These are phyloP conservation scores for Azemiops feae DNA, from an alignment of 2,113 vertebrate genomes.

Conservation along the genomic window DNA sequence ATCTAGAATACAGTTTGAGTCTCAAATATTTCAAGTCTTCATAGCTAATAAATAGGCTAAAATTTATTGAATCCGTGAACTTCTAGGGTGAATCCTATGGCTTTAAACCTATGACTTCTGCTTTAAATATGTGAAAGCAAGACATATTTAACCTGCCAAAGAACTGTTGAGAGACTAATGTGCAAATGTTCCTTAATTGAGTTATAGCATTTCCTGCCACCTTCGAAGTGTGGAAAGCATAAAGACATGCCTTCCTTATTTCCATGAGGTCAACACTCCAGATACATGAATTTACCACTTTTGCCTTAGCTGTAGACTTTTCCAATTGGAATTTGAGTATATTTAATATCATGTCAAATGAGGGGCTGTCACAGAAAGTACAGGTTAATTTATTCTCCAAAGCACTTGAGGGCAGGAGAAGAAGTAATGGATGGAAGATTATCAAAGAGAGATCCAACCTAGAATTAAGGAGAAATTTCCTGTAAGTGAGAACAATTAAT, in stretches of 20 bases:
- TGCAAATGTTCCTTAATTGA: not conserved
- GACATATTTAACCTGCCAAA: not conserved
- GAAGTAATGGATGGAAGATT: not conserved
- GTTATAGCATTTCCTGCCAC: not conserved
- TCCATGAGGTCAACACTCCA: not conserved
- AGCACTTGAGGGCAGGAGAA: not conserved
- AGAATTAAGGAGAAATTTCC: not conserved
- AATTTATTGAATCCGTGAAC: not conserved
- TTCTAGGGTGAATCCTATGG: not conserved
- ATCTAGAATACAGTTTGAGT: not conserved
- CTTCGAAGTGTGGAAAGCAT: not conserved
- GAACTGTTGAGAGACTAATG: not conserved
- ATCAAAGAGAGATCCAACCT: not conserved
- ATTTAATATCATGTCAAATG: not conserved
- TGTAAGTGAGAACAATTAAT: not conserved
- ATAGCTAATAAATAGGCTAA: not conserved
- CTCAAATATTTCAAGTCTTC: not conserved
- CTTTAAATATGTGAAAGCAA: not conserved
- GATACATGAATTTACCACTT: not conserved
- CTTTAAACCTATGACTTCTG: not conserved
- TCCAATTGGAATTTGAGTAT: not conserved
- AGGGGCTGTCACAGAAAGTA: not conserved
- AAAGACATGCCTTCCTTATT: not conserved
- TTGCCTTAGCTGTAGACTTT: not conserved
- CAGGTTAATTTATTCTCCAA: not conserved